These are phyloP conservation scores for Pygathrix nemaeus DNA, from an alignment of 2,113 vertebrate genomes.

Conservation along the genomic window DNA sequence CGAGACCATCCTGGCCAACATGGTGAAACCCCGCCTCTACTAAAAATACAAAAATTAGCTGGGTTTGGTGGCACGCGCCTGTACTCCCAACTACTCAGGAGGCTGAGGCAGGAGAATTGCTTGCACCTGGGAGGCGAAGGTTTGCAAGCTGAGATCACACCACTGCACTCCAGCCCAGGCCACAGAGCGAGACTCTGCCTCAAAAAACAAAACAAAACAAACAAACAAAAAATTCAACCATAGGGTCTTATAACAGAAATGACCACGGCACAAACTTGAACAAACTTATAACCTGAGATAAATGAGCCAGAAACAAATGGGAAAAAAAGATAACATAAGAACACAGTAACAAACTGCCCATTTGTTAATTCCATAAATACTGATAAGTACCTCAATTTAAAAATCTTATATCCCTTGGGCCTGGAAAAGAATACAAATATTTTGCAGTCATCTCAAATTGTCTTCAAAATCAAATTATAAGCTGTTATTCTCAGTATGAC, in stretches of 20 bases:
- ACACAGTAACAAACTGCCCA: not conserved
- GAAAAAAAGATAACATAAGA: not conserved
- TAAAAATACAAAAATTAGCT: too few relatives aligned
- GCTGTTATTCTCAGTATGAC: not conserved
- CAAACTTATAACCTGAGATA: not conserved
- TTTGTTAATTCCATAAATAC: constrained; percentile 25
- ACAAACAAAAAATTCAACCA: not conserved
- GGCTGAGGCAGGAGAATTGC: too few relatives aligned
- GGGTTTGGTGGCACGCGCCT: too few relatives aligned
- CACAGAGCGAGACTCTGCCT: too few relatives aligned
- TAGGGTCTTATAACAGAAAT: not conserved
- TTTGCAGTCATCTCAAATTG: not conserved
- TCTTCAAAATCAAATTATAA: constrained; percentile 7
- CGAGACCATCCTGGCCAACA: too few relatives aligned
- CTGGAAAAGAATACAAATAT: constrained; percentile 19
- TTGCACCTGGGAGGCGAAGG: too few relatives aligned
- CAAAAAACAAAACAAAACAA: too few relatives aligned
- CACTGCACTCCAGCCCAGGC: too few relatives aligned
- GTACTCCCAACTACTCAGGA: too few relatives aligned
- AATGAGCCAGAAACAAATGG: constrained; percentile 1
- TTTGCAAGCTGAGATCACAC: too few relatives aligned
- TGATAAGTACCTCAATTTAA: not conserved
- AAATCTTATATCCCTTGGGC: not conserved
- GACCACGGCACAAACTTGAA: not conserved
- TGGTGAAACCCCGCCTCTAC: too few relatives aligned